phyloP scores from a whole-genome alignment of 1,140 invertebrate species.

The Tetraneura akinire region DNA sequence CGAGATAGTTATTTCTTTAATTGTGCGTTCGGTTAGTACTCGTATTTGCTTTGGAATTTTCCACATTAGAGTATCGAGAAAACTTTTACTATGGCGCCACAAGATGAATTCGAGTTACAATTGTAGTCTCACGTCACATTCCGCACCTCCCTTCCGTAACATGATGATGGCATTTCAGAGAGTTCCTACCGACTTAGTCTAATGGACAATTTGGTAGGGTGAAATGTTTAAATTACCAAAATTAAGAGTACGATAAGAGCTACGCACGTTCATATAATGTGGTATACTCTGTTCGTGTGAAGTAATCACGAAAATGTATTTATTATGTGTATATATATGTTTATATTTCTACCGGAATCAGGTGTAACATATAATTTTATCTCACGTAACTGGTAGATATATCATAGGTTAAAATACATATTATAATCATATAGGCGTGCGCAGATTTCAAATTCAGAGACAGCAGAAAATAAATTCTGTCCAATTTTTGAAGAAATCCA shows the following conservation, averaged over 20 bases:
- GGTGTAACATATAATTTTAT: too few relatives aligned
- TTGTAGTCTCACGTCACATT: neutral
- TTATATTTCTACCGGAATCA: too few relatives aligned
- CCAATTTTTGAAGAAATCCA: too few relatives aligned
- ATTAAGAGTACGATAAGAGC: neutral
- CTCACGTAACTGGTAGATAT: too few relatives aligned
- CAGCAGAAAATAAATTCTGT: too few relatives aligned
- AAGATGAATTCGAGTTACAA: neutral
- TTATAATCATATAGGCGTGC: too few relatives aligned
- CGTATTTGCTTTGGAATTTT: slow-evolving; percentile 16
- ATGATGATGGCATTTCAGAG: neutral
- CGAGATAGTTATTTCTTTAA: slow-evolving; percentile 6
- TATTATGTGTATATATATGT: too few relatives aligned
- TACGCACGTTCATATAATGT: neutral
- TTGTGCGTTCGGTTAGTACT: slow-evolving; percentile 19
- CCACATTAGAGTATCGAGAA: slow-evolving; percentile 23
- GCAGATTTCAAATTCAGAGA: too few relatives aligned
- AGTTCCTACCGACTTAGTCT: neutral
- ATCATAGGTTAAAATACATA: too few relatives aligned
- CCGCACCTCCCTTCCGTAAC: neutral
- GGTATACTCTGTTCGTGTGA: neutral
- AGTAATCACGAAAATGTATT: neutral
- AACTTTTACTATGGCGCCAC: slow-evolving; percentile 39
- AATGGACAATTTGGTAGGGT: neutral
- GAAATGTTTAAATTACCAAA: slow-evolving; percentile 28